Evolutionary conservation across 2,888 invertebrate species (phyloP), one percentile per base, ranked within the genome.

Genomic region (Laspeyria flexula): DNA sequence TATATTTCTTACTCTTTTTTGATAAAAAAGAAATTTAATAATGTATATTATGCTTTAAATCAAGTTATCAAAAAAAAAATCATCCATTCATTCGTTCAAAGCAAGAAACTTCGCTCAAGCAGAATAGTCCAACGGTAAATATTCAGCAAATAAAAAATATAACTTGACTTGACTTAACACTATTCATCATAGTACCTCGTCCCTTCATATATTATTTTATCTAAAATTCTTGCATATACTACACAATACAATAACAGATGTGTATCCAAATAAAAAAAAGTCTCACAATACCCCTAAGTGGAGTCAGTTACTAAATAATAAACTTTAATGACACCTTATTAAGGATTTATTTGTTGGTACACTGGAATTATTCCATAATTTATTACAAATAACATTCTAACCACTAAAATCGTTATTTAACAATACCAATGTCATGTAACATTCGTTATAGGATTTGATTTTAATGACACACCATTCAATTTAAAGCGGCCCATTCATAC

Each of bases 271-370:
- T 61, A 43, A 71, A 70, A 81, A 86, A 86, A 88, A 86, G 47
- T 78, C 16, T 15, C 42, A 90, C 88, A 91, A 91, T 87, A 72
- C 72, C 69, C 67, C 57, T 88, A 88, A 90, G 88, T 88, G 86
- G 86, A 87, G 86, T 82, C 85, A 83, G 81, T 82, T 77, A 86
- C 83, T 83, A 85, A 85, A 86, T 86, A 85, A 86, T 86, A 86
- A 85, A 85, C 64, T 83, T 83, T 85, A 86, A 86, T 83, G 86
- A 86, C 86, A 85, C 89, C 88, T 88, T 90, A 91, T 90, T 90
- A 91, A 86, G 84, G 82, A 90, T 91, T 88, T 92, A 92, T 91
- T 88, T 88, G 88, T 89, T 84, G 82, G 80, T 75, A 73, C 79
- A 74, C 73, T 73, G 81, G 88, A 90, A 90, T 89, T 88, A 90